phyloP scores from a whole-genome alignment of 2,797 vertebrate genomes.

The Sciurus carolinensis region DNA sequence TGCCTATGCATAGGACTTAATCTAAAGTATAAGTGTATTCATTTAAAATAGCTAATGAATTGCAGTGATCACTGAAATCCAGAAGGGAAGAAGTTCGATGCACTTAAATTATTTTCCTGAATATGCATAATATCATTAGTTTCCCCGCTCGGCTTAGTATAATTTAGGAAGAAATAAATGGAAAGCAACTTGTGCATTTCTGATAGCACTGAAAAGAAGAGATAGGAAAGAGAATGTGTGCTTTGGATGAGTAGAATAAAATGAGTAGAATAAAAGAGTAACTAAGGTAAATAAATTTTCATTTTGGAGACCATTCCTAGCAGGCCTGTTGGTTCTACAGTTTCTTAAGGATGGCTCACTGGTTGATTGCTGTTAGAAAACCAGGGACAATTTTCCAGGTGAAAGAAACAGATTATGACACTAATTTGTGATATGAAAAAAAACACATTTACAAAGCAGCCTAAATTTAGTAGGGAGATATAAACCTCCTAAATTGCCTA shows the following conservation, averaged over 20 bases:
- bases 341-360: background rate
- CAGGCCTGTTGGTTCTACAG: background rate
- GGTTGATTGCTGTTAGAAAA: background rate
- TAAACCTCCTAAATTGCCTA: background rate
- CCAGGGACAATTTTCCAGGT: background rate
- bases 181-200: background rate
- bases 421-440: background rate
- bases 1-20: background rate
- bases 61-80: background rate
- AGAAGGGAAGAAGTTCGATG: background rate
- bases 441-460: background rate
- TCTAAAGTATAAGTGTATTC: background rate
- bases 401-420: background rate
- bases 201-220: background rate
- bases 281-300: background rate
- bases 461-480: background rate
- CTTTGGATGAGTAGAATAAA: background rate
- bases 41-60: conserved; percentile 36
- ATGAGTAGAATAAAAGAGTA: background rate
- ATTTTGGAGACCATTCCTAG: background rate
- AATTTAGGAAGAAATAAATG: background rate
- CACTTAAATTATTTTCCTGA: background rate
- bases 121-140: background rate
- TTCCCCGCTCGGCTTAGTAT: background rate
- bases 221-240: background rate